These are phyloP conservation scores for Megaceryle maxima DNA, from an alignment of 2,113 vertebrate genomes.

Conservation along the genomic window DNA sequence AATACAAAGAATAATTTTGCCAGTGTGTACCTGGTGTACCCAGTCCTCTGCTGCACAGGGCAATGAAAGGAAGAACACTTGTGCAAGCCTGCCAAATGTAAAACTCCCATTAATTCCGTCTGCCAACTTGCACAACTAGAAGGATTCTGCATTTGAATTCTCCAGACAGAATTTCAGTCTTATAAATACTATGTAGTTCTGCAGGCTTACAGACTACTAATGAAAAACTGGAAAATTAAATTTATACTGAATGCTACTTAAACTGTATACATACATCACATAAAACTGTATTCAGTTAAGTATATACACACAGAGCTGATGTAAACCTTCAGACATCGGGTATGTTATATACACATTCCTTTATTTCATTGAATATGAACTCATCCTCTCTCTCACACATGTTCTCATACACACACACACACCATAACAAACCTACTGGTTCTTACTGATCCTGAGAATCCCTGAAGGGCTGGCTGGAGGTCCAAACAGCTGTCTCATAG, in stretches of 20 bases:
- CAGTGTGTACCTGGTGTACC: not conserved
- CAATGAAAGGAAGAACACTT: not conserved
- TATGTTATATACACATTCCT: not conserved
- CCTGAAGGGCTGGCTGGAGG: not conserved
- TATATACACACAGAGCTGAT: not conserved
- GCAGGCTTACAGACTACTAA: not conserved
- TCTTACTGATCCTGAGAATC: not conserved
- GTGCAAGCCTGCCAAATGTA: fast-evolving
- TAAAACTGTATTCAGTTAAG: not conserved
- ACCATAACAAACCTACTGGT: not conserved
- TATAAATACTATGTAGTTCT: not conserved
- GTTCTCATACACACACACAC: not conserved
- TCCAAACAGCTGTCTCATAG: not conserved
- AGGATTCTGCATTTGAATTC: not conserved
- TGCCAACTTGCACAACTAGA: not conserved
- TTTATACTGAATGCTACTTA: not conserved
- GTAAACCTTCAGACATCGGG: not conserved
- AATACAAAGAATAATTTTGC: not conserved
- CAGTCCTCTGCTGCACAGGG: not conserved
- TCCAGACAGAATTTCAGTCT: not conserved
- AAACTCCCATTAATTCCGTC: not conserved
- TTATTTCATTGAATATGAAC: not conserved
- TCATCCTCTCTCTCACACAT: not conserved
- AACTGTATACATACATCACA: not conserved
- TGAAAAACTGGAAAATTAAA: not conserved